A percentile compares a stretch with the other conserved stretches of the same genome.
These are phyloP conservation scores for Peromyscus eremicus DNA, from an alignment of 2,797 vertebrate genomes.

Conservation along the genomic window DNA sequence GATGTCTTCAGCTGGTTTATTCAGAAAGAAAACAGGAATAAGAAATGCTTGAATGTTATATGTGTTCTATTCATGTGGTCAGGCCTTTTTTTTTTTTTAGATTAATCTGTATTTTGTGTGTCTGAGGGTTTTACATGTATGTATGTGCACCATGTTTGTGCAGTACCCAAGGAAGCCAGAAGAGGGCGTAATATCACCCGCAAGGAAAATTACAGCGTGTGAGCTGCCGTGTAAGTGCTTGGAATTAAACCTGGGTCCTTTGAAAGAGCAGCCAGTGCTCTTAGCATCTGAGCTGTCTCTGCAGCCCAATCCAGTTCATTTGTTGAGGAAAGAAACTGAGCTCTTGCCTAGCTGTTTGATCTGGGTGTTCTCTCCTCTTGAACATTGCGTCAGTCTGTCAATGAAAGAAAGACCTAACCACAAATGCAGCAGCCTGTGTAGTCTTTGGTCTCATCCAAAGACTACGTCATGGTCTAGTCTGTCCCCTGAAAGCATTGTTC, in stretches of 20 bases:
- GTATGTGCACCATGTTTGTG: neutral
- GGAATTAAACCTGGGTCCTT: neutral
- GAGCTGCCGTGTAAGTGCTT: neutral
- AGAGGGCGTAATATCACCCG: neutral
- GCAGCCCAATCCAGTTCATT: neutral
- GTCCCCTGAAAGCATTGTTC: neutral
- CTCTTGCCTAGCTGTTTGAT: constrained; percentile 23
- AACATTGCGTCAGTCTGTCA: constrained; percentile 16
- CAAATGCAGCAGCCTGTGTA: neutral
- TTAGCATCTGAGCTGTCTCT: neutral
- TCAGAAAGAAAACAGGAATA: constrained; percentile 71
- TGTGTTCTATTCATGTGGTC: constrained; percentile 55
- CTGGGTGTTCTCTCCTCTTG: neutral
- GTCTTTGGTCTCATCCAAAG: neutral
- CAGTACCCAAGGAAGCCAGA: neutral
- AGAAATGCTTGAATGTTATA: constrained; percentile 26
- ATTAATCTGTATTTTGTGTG: neutral
- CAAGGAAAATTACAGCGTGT: neutral
- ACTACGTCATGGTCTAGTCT: neutral
- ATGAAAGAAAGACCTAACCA: neutral
- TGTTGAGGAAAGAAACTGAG: constrained; percentile 34
- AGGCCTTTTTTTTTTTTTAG: neutral
- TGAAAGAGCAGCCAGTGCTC: neutral
- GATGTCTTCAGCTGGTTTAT: constrained; percentile 65
- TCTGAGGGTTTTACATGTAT: neutral